Conservation (phyloP, 2,888 invertebrate genomes). For the Cylloceria caligata region DNA sequence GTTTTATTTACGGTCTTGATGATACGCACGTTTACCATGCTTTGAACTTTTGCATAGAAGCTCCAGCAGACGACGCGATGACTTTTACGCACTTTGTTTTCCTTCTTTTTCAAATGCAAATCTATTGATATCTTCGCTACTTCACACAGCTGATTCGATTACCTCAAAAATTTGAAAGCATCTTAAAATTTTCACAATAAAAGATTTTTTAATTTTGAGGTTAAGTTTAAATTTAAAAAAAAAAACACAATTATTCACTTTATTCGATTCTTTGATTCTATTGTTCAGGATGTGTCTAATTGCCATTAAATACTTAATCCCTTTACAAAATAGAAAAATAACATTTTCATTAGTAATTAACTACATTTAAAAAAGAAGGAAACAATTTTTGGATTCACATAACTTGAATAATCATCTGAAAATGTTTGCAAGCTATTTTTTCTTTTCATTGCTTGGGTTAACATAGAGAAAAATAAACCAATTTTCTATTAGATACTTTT, state of each 20-base stretch:
- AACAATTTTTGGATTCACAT: too few relatives aligned
- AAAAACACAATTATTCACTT: not conserved
- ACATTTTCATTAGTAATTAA: too few relatives aligned
- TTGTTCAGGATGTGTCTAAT: too few relatives aligned
- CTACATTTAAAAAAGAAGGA: too few relatives aligned
- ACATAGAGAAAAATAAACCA: too few relatives aligned
- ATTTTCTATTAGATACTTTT: too few relatives aligned
- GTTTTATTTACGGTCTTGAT: not conserved
- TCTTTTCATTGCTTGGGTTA: too few relatives aligned
- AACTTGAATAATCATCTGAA: too few relatives aligned
- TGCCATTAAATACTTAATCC: too few relatives aligned
- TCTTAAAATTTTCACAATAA: not conserved
- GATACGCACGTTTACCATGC: not conserved
- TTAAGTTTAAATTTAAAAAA: not conserved
- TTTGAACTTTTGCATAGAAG: not conserved
- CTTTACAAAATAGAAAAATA: too few relatives aligned
- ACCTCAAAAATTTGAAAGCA: not conserved
- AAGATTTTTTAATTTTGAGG: not conserved
- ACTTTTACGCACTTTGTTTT: constrained; percentile 24
- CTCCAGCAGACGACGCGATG: constrained; percentile 55
- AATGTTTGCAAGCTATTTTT: too few relatives aligned
- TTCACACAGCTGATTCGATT: not conserved
- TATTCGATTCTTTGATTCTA: too few relatives aligned
- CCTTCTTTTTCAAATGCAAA: not conserved
- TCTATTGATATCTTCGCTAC: not conserved